A percentile compares a stretch with the other conserved stretches of the same genome.
These are phyloP conservation scores for Glareola pratincola DNA, from an alignment of 2,113 vertebrate species.

Conservation along the genomic window DNA sequence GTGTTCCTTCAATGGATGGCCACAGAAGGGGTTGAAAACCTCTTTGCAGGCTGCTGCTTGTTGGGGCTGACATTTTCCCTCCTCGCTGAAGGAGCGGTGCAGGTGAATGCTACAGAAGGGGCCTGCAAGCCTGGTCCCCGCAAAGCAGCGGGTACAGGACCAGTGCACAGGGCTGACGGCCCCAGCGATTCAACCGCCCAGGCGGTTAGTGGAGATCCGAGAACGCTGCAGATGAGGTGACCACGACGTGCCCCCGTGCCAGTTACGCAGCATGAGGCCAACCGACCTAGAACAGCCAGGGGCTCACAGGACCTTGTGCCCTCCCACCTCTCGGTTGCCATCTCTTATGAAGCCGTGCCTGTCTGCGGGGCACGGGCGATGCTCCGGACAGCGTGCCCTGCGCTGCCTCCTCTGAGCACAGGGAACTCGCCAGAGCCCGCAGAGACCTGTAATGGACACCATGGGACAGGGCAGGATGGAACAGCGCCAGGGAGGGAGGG, in stretches of 20 bases:
- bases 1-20: not conserved
- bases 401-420: not conserved
- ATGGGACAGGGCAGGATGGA: no score
- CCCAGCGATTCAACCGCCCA: accelerated
- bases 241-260: accelerated
- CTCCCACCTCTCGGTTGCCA: not conserved
- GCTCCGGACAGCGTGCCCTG: not conserved
- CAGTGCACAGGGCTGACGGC: accelerated
- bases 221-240: accelerated
- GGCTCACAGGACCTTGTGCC: accelerated
- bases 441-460: accelerated
- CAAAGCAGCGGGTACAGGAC: accelerated
- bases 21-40: not conserved
- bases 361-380: accelerated
- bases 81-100: not conserved
- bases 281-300: accelerated
- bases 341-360: accelerated
- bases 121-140: no score
- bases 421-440: not conserved
- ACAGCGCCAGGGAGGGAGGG: accelerated
- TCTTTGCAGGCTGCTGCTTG: not conserved
- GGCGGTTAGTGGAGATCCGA: no score
- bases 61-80: not conserved
- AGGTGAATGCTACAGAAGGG: not conserved
- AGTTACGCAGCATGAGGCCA: not conserved